Base-by-base conservation (phyloP, 2,888 invertebrate species). In the Busseola fusca region DNA sequence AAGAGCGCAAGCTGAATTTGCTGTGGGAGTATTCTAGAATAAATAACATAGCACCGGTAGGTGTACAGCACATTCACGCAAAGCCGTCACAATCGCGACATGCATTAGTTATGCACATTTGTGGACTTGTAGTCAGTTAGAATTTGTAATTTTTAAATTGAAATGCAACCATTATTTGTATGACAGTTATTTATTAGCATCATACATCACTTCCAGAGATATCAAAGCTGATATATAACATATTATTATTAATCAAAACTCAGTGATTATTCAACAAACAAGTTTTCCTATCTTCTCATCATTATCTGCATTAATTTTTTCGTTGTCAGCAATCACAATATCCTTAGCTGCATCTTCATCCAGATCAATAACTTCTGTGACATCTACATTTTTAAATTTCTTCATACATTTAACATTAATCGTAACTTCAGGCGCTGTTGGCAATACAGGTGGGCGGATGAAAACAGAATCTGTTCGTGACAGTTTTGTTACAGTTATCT, bases 351-450 rank as follows among this genome's bases (percentile, higher is more conserved):
- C 56, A 48, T 72, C 12, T 50, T 82, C 64, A 64, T 63, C 40
- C 27, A 86, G 62, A 68, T 86, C 85, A 52, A 87, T 87, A 18
- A 50, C 30, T 52, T 82, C 74, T 21, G 78, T 27, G 1, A 71
- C 40, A 10, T 74, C 27, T 18, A 25, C 5, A 57, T 76, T 78
- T 56, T 75, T 72, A 57, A 54, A 78, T 54, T 79, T 80, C 48
- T 82, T 82, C 0, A 66, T 80, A 57, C 58, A 74, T 37, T 42
- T 69, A 5, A 76, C 25, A 57, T 82, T 80, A 27, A 75, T 78
- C 45, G 87, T 82, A 10, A 85, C 75, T 74, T 63, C 77, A 21
- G 84, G 78, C 0, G 78, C 57, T 42, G 74, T 56, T 37, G 79
- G 83, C 42, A 78, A 54, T 57, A 42, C 56, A 12, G 65, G 68